Base-by-base conservation (phyloP, 2,888 invertebrate species). In the Dione juno region DNA sequence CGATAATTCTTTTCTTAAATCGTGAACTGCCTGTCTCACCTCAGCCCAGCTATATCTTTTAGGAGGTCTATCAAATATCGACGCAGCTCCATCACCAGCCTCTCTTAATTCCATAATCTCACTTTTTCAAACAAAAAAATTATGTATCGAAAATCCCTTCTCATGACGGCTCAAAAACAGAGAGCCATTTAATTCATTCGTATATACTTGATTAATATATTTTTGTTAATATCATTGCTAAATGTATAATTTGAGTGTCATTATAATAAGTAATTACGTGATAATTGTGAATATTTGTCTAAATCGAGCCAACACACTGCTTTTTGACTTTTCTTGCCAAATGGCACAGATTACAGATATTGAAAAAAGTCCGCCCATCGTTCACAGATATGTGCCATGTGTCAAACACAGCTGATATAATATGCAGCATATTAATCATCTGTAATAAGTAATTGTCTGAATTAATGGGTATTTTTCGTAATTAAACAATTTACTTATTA, bases 11-110 rank as follows among this genome's bases (percentile, higher is more conserved):
- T 97, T 95, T 14, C 98, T 93, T 77, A 97, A 93, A 82, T 97
- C 97, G 81, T 96, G 96, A 0, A 98, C 97, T 10, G 96, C 96
- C 63, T 95, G 95, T 73, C 96, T 94, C 28, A 97, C 94, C 85
- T 97, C 97, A 1, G 96, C 95, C 98, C 97, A 98, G 66, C 95
- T 94, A 80, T 90, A 92, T 74, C 88, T 94, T 88, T 85, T 93
- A 76, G 86, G 83, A 21, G 89, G 85, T 59, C 83, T 84, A 7
- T 89, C 84, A 68, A 82, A 86, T 75, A 87, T 90, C 0, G 90
- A 83, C 41, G 92, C 89, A 61, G 92, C 92, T 41, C 92, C 92
- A 75, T 92, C 92, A 11, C 92, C 92, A 72, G 90, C 90, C 75
- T 91, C 91, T 82, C 92, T 87, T 73, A 91, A 86, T 76, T 93